Evolutionary conservation across 2,888 invertebrate species (phyloP).

Genomic region (Strigamia crassipes): DNA sequence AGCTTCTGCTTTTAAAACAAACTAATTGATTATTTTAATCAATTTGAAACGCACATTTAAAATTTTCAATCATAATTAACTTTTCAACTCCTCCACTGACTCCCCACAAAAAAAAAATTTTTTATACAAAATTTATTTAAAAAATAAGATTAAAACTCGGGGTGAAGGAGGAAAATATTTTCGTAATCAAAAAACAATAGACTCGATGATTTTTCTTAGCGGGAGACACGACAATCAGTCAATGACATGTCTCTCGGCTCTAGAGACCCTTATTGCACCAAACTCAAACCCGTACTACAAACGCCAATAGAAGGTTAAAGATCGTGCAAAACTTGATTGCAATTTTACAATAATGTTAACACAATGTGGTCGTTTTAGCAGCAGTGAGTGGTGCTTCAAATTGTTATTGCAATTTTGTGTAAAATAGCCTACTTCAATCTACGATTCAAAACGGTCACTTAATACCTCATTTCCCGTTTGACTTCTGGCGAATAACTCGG

Average conservation of each 20-base stretch:
- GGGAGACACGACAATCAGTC: constrained; percentile 20
- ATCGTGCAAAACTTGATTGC: not conserved
- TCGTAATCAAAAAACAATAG: constrained; percentile 23
- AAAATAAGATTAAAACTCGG: not conserved
- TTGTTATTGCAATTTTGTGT: too few species aligned
- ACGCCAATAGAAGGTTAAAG: not conserved
- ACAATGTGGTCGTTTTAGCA: too few species aligned
- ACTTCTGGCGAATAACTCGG: too few species aligned
- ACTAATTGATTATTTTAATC: constrained; percentile 10
- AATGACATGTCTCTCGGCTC: constrained; percentile 7
- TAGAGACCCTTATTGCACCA: constrained; percentile 13
- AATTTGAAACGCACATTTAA: not conserved
- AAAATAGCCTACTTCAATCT: too few species aligned
- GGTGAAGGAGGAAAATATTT: not conserved
- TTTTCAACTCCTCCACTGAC: not conserved
- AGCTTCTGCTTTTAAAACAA: not conserved
- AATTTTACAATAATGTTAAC: not conserved
- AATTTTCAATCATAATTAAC: not conserved
- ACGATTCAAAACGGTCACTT: too few species aligned
- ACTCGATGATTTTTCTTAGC: constrained; percentile 25
- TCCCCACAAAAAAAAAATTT: too few species aligned
- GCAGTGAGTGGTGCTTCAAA: too few species aligned
- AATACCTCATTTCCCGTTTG: too few species aligned
- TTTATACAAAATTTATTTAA: not conserved
- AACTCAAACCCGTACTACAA: not conserved